phyloP scores from a whole-genome alignment of 2,888 invertebrate species.

The Stenurella melanura region DNA sequence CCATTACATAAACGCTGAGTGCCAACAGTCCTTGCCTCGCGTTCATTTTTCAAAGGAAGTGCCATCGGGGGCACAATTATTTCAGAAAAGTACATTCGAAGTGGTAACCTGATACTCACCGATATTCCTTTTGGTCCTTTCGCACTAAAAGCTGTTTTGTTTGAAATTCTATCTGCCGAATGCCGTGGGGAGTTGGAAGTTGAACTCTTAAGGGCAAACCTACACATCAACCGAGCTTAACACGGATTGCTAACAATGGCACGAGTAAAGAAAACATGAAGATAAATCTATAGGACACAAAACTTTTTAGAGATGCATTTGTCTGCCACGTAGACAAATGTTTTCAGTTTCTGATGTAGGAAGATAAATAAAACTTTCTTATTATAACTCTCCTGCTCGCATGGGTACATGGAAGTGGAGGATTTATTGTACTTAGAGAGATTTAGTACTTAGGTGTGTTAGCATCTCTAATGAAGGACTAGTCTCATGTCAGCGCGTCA shows the following conservation, averaged over 20 bases:
- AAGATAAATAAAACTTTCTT: conserved; percentile 2
- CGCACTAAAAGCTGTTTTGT: conserved; percentile 18
- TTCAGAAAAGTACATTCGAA: conserved; percentile 7
- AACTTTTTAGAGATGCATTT: conserved; percentile 11
- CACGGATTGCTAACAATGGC: conserved; percentile 1
- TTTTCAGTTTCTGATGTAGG: background rate
- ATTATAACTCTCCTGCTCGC: background rate
- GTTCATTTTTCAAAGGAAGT: background rate
- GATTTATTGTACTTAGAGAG: no score
- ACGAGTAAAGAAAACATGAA: background rate
- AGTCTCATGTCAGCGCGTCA: no score
- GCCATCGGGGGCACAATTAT: background rate
- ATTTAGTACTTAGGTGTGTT: no score
- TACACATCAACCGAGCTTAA: conserved; percentile 17
- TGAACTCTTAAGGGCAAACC: conserved; percentile 12
- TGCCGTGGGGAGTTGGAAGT: conserved; percentile 9
- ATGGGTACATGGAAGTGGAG: background rate
- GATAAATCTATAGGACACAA: conserved; percentile 12
- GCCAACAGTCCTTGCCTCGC: background rate
- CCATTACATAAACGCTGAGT: no score
- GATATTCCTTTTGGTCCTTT: conserved; percentile 7
- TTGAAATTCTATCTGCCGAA: conserved; percentile 12
- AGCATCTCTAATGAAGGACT: no score
- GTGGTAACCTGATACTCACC: background rate
- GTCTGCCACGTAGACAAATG: conserved; percentile 14